Evolutionary conservation across 2,888 invertebrate genomes (phyloP).

Genomic region (Lepidochitona cinerea): DNA sequence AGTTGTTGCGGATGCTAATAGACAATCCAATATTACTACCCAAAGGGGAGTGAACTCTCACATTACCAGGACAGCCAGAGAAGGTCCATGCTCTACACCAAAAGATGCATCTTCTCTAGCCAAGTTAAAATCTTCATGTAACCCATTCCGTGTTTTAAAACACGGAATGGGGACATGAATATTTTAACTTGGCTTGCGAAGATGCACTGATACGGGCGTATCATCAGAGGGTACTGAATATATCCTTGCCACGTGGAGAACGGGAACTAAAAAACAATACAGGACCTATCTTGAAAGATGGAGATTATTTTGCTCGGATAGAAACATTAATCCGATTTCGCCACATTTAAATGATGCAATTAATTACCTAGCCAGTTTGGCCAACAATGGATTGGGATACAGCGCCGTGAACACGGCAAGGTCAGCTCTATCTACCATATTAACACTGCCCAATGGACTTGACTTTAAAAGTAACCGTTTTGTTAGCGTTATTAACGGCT

Average conservation of each 20-base stretch:
- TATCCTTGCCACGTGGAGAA: slow-evolving; percentile 31
- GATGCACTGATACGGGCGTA: background rate
- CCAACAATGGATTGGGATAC: slow-evolving; percentile 21
- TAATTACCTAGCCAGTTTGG: slow-evolving; percentile 20
- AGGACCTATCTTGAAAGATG: slow-evolving; percentile 29
- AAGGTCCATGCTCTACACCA: background rate
- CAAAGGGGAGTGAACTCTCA: too few relatives aligned
- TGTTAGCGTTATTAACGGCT: slow-evolving; percentile 5
- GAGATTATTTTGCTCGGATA: slow-evolving; percentile 28
- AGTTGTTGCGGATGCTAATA: slow-evolving; percentile 10
- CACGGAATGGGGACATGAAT: too few relatives aligned
- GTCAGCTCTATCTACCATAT: background rate
- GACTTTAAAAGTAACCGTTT: slow-evolving; percentile 1
- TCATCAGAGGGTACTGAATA: slow-evolving; percentile 11
- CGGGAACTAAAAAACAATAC: slow-evolving; percentile 28
- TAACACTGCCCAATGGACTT: background rate
- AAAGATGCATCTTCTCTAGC: slow-evolving; percentile 15
- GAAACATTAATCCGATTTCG: slow-evolving; percentile 25
- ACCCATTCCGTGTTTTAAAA: too few relatives aligned
- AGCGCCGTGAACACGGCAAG: slow-evolving; percentile 22
- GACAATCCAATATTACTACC: too few relatives aligned
- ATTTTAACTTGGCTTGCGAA: slow-evolving; percentile 7
- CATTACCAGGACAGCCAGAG: background rate
- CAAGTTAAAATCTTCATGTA: too few relatives aligned
- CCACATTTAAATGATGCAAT: slow-evolving; percentile 24